These are phyloP conservation scores for Chionis minor DNA, from an alignment of 2,113 vertebrate species.

Conservation along the genomic window DNA sequence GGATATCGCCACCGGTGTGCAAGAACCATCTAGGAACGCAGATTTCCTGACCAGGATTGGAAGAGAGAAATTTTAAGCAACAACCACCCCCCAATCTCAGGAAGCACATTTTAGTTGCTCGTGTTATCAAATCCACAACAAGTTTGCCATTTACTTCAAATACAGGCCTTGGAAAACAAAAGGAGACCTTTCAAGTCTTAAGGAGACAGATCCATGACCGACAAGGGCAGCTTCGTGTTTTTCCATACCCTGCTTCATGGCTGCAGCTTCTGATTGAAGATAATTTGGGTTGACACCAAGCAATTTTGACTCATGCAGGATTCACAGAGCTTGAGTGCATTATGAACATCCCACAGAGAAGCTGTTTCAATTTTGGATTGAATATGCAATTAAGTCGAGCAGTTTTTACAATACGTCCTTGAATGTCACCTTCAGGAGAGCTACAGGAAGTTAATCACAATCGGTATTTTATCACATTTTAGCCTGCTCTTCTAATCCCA, in stretches of 20 bases:
- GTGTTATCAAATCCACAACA: neutral
- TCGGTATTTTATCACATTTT: neutral
- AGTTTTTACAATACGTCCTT: neutral
- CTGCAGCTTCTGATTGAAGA: neutral
- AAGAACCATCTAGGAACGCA: neutral
- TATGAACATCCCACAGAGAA: conserved; percentile 42
- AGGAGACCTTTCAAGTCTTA: neutral
- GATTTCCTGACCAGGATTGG: neutral
- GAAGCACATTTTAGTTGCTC: neutral
- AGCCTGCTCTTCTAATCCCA: neutral
- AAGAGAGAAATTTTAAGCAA: neutral
- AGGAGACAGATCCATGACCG: neutral
- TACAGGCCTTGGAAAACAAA: neutral
- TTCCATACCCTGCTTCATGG: accelerated
- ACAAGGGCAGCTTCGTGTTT: neutral
- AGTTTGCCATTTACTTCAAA: neutral
- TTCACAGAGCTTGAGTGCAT: neutral
- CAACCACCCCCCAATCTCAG: neutral
- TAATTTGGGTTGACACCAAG: neutral
- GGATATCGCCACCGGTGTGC: neutral
- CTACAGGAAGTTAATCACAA: conserved; percentile 3
- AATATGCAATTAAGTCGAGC: neutral
- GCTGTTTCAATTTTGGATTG: neutral
- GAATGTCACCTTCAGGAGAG: conserved; percentile 33
- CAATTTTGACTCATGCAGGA: conserved; percentile 21